A percentile compares a stretch with the other conserved stretches of the same genome.
These are phyloP conservation scores for Ara ararauna DNA, from an alignment of 2,797 vertebrate species.

Conservation along the genomic window DNA sequence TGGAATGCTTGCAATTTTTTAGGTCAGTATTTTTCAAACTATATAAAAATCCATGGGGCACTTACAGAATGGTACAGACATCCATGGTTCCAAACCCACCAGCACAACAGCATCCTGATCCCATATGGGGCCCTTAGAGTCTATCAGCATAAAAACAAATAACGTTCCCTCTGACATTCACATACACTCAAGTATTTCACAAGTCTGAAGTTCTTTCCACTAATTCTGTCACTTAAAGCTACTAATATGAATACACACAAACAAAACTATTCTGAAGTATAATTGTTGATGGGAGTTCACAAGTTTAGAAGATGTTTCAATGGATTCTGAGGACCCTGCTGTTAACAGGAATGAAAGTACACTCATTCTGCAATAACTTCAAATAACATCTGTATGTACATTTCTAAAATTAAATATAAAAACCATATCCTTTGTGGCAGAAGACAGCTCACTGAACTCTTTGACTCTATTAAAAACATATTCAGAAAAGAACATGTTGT, in stretches of 20 bases:
- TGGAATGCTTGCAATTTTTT: not conserved
- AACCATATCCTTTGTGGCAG: not conserved
- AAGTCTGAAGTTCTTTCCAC: not conserved
- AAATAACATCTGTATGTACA: not conserved
- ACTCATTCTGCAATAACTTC: not conserved
- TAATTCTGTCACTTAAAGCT: not conserved
- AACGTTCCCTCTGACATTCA: not conserved
- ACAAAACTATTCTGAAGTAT: not conserved
- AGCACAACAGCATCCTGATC: not conserved
- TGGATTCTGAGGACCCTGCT: not conserved
- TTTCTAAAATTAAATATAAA: slow-evolving; percentile 5
- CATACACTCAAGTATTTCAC: not conserved
- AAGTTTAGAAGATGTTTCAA: not conserved
- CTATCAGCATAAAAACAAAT: not conserved
- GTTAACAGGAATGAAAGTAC: slow-evolving; percentile 4
- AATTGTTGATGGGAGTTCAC: not conserved
- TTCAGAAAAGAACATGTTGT: not conserved
- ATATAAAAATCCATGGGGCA: not conserved
- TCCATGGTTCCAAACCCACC: not conserved
- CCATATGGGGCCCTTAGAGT: not conserved
- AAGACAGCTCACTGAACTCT: not conserved
- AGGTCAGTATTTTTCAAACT: not conserved
- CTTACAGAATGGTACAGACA: not conserved
- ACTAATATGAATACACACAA: not conserved
- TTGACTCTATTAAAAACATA: not conserved